A percentile compares a stretch with the other conserved stretches of the same genome.
Evolutionary conservation across 1,140 invertebrate species (phyloP).

Genomic region (Drosophila ercepeae): DNA sequence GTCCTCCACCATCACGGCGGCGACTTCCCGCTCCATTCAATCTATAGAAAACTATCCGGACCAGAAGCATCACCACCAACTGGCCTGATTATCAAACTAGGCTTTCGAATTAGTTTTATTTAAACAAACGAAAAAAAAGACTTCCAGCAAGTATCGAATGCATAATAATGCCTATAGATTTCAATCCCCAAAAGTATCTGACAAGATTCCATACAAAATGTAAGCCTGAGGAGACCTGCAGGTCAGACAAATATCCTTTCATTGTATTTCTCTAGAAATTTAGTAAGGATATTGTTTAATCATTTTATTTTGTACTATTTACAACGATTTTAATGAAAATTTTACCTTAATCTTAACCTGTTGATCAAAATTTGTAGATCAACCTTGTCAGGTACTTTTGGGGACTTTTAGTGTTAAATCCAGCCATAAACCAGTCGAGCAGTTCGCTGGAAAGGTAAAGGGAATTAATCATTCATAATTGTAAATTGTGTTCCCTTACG

Average conservation of each 20-base stretch:
- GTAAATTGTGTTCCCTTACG: constrained; percentile 47
- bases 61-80: constrained; percentile 71
- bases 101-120: constrained; percentile 20
- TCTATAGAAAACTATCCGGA: constrained; percentile 82
- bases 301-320: no score
- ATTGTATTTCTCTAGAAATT: no score
- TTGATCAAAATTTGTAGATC: background rate
- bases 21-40: constrained; percentile 80
- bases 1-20: constrained; percentile 84
- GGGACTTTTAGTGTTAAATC: constrained; percentile 27
- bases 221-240: no score
- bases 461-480: constrained; percentile 59
- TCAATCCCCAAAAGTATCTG: background rate
- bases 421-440: constrained; percentile 44
- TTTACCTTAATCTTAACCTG: background rate
- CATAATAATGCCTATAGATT: constrained; percentile 16
- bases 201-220: no score
- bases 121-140: constrained; percentile 38
- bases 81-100: constrained; percentile 44
- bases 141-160: constrained; percentile 24
- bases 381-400: constrained; percentile 8
- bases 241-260: no score
- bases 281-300: no score
- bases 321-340: background rate
- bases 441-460: constrained; percentile 34